Conservation (phyloP, 2,797 vertebrate genomes). For the Lepilemur septentrionalis region DNA sequence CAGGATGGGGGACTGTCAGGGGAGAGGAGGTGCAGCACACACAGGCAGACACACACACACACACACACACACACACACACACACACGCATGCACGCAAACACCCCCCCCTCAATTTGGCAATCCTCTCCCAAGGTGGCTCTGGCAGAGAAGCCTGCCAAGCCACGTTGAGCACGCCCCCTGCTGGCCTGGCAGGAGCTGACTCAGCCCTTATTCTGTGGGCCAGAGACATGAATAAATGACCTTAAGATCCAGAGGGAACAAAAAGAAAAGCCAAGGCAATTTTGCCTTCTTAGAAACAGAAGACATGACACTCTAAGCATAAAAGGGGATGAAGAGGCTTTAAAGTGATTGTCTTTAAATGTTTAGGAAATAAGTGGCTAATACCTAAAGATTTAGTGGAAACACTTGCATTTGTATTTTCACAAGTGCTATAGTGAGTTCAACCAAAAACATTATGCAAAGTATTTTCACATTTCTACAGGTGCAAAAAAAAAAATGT, state of each 20-base stretch:
- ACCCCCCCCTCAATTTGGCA: not conserved
- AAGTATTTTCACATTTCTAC: not conserved
- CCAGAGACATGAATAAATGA: constrained; percentile 24
- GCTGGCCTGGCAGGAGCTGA: constrained; percentile 62
- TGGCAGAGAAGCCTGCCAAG: not conserved
- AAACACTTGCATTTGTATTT: not conserved
- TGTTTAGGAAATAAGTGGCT: not conserved
- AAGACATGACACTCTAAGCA: not conserved
- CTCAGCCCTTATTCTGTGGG: constrained; percentile 53
- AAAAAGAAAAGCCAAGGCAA: not conserved
- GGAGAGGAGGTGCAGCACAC: not conserved
- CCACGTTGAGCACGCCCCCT: constrained; percentile 57
- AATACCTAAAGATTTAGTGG: not conserved
- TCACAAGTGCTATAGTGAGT: not conserved
- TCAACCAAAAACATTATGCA: not conserved
- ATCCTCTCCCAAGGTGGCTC: not conserved
- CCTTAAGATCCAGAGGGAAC: constrained; percentile 29
- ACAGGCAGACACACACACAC: rapidly evolving
- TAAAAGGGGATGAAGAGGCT: not conserved
- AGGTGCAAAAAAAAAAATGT: not conserved
- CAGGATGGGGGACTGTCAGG: not conserved
- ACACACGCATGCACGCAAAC: rapidly evolving
- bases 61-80: rapidly evolving
- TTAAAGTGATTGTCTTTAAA: not conserved
- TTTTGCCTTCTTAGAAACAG: not conserved